Conservation (phyloP, 1,140 invertebrate species). For the Aethina tumida region DNA sequence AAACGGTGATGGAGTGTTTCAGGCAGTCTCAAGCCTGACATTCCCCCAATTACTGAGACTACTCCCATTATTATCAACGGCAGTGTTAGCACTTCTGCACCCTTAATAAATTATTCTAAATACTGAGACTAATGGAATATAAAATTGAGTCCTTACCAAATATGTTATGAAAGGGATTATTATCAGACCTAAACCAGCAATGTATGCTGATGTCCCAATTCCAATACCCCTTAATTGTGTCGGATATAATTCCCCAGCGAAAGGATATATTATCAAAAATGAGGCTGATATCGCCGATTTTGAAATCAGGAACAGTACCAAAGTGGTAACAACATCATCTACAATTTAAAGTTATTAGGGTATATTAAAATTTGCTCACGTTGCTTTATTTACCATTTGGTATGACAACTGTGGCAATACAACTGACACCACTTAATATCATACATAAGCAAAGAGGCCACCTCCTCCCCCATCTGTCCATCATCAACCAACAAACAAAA, state of each 20-base stretch:
- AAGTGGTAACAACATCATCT: constrained; percentile 63
- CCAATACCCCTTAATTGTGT: constrained; percentile 76
- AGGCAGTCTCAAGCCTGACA: constrained; percentile 67
- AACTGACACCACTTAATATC: constrained; percentile 70
- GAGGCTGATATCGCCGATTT: constrained; percentile 85
- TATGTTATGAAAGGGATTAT: constrained; percentile 87
- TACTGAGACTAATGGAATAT: background rate
- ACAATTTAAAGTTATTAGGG: constrained; percentile 30
- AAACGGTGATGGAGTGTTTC: constrained; percentile 71
- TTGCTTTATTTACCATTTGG: constrained; percentile 48
- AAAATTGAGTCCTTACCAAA: constrained; percentile 47
- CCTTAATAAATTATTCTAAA: constrained; percentile 40
- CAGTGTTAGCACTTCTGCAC: constrained; percentile 69
- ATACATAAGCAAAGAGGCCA: constrained; percentile 77
- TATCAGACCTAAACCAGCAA: constrained; percentile 75
- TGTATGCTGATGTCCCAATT: constrained; percentile 81
- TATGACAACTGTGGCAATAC: constrained; percentile 69
- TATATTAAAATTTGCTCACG: constrained; percentile 10
- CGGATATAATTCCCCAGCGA: constrained; percentile 81
- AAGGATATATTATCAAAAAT: constrained; percentile 84
- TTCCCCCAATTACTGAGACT: constrained; percentile 65
- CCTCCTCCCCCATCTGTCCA: constrained; percentile 71
- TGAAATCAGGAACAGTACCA: constrained; percentile 72
- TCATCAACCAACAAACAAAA: constrained; percentile 70
- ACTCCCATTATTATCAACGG: constrained; percentile 72